Evolutionary conservation across 2,888 invertebrate genomes (phyloP).

Genomic region (Sycophila texana): DNA sequence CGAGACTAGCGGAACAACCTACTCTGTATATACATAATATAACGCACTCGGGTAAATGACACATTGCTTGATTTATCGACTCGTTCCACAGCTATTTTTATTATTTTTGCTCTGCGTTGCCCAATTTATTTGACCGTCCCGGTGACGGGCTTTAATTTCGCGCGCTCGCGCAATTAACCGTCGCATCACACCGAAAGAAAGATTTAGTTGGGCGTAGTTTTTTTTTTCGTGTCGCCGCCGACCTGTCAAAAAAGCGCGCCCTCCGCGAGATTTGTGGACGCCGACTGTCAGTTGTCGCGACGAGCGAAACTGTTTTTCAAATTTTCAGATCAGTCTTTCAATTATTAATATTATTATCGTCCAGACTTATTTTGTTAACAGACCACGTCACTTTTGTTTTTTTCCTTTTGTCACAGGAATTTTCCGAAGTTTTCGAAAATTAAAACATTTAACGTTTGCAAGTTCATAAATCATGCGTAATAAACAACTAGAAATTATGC

Average conservation of each 20-base stretch:
- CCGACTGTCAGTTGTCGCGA: neutral
- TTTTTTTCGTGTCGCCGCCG: neutral
- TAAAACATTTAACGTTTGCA: too few species aligned
- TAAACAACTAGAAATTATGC: too few species aligned
- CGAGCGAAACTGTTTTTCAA: neutral
- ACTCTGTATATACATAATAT: constrained; percentile 50
- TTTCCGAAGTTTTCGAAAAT: too few species aligned
- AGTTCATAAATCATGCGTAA: too few species aligned
- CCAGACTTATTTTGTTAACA: too few species aligned
- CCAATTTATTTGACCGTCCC: constrained; percentile 6
- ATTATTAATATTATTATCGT: too few species aligned
- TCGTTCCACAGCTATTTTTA: constrained; percentile 39
- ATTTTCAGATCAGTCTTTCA: neutral
- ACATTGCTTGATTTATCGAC: constrained; percentile 73
- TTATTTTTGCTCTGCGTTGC: constrained; percentile 19
- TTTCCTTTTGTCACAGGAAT: too few species aligned
- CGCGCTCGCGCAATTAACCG: constrained; percentile 14
- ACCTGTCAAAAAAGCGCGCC: neutral
- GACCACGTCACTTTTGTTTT: too few species aligned
- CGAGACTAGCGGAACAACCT: too few species aligned
- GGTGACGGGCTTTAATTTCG: constrained; percentile 15
- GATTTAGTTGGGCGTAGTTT: constrained; percentile 1
- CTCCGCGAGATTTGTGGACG: neutral
- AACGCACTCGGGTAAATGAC: constrained; percentile 73
- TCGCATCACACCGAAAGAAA: constrained; percentile 13